phyloP scores from a whole-genome alignment of 30 jellyfish, hydroid and myxozoan genomes.

The Nemopilema nomurai region DNA sequence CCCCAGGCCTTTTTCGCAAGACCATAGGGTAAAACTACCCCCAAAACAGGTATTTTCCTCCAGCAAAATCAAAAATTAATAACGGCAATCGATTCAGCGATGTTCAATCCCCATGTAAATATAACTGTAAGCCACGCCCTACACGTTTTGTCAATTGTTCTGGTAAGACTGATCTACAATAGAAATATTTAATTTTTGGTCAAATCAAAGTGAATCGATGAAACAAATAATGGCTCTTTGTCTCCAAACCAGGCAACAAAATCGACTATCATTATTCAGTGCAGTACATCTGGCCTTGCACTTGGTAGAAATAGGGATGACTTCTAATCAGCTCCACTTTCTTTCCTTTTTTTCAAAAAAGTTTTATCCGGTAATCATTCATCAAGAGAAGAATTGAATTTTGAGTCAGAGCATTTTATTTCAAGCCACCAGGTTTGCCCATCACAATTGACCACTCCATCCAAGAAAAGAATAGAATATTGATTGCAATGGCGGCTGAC shows the following conservation, averaged over 20 bases:
- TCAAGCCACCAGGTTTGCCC: constrained; percentile 24
- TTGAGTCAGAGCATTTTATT: constrained; percentile 22
- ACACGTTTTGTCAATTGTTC: neutral
- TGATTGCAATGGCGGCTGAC: too few species aligned
- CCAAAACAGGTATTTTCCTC: neutral
- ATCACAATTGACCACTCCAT: constrained; percentile 5
- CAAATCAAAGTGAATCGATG: neutral
- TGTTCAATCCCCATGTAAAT: constrained; percentile 15
- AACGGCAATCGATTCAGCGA: constrained; percentile 16
- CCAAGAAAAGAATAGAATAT: constrained; percentile 16
- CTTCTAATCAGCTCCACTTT: constrained; percentile 16
- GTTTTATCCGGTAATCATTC: constrained; percentile 2
- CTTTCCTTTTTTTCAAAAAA: neutral
- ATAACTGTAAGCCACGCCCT: constrained; percentile 4
- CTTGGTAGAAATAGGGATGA: constrained; percentile 35
- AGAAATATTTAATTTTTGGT: constrained; percentile 37
- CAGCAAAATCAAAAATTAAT: constrained; percentile 8
- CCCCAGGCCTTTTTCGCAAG: constrained; percentile 38
- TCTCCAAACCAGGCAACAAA: constrained; percentile 55
- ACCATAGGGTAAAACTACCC: constrained; percentile 13
- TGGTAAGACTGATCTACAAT: constrained; percentile 38
- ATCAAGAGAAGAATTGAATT: neutral
- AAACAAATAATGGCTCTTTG: constrained; percentile 30
- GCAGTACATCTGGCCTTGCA: constrained; percentile 35
- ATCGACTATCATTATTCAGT: constrained; percentile 16